Base-by-base conservation (phyloP, 2,797 vertebrate species). In the Alcedo atthis region DNA sequence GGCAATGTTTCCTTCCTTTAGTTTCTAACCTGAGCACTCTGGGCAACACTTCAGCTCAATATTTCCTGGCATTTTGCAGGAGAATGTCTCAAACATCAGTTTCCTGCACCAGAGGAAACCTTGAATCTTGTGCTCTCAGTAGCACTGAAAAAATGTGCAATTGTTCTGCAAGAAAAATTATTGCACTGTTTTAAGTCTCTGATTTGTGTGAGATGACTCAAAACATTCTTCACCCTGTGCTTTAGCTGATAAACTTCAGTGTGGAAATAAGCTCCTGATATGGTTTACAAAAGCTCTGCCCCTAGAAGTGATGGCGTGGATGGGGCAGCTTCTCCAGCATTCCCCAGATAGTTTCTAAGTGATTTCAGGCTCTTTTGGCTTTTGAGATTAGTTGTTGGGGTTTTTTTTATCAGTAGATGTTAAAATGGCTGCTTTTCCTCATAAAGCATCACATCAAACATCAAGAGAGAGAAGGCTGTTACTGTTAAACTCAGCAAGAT, bases 351-450 rank as follows among this genome's bases (percentile, higher is more conserved):
- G 69, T 90, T 97, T 87, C 68, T 37, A 16, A 58, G 45, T 96
- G 93, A 96, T 83, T 92, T 93, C 95, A 95, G 87, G 8, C 87
- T 79, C 71, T 94, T 96, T 77, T 12, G 19, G 76, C 67, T 85
- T 42, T 45, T 5, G 8, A 83, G 64, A 35, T 71, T 63, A 58
- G 37, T 63, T 78, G 66, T 16, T 40, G 37, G 37, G 6, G 3
- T 86, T 85, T 59, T 58, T 86, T 68, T 90, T 73, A 63, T 48
- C 64, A 63, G 86, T 63, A 68, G 66, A 25, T 91, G 89, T 89
- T 82, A 64, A 96, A 93, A 95, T 90, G 84, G 67, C 80, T 85
- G 81, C 46, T 90, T 92, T 89, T 75, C 73, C 62, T 87, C 66
- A 19, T 48, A 74, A 69, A 69, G 66, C 22, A 33, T 83, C 48